Conservation (phyloP, 2,797 vertebrate species). For the Diplodus sargus region DNA sequence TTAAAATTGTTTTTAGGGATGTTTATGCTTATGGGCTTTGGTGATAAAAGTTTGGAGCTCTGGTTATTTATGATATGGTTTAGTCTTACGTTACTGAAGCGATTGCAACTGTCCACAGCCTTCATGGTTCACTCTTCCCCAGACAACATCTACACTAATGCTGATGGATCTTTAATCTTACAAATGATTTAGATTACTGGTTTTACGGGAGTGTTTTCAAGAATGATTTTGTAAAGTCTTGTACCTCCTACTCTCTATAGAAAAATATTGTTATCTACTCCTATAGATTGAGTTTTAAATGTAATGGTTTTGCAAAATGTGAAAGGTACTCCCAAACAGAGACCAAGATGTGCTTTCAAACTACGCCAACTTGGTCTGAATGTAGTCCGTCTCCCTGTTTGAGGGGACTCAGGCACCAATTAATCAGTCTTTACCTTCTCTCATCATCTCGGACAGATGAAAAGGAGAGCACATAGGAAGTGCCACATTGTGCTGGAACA, state of each 20-base stretch:
- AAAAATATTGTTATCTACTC: neutral
- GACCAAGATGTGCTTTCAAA: constrained; percentile 8
- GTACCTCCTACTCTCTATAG: neutral
- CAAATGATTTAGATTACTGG: neutral
- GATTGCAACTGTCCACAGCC: neutral
- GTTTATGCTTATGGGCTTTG: too few species aligned
- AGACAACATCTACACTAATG: neutral
- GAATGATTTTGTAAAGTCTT: neutral
- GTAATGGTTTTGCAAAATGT: neutral
- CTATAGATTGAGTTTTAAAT: neutral
- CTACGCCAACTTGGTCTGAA: constrained; percentile 9
- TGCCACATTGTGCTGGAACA: constrained; percentile 35
- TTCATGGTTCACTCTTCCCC: neutral
- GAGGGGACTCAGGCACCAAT: constrained; percentile 43
- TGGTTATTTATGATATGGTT: neutral
- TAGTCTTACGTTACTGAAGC: neutral
- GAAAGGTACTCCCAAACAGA: neutral
- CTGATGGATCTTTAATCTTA: neutral
- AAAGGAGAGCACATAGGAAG: constrained; percentile 56
- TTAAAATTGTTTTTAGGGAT: too few species aligned
- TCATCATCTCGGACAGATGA: constrained; percentile 47
- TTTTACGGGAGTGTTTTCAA: neutral
- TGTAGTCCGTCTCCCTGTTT: constrained; percentile 12
- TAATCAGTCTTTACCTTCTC: constrained; percentile 53
- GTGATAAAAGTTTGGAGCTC: too few species aligned